Conservation (phyloP, 2,797 vertebrate species). For the Hypotaenidia okinawae region DNA sequence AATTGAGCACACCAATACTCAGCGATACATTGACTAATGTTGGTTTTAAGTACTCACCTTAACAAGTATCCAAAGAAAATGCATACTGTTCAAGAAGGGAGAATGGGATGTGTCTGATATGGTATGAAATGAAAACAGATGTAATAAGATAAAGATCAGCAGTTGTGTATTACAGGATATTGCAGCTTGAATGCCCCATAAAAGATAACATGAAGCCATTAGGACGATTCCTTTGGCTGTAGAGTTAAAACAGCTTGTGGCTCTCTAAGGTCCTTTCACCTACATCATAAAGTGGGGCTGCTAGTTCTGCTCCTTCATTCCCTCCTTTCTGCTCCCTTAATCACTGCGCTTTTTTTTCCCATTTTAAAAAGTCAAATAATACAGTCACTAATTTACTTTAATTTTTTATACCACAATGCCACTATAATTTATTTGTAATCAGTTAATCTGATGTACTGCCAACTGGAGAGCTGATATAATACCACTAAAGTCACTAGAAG, state of each 20-base stretch:
- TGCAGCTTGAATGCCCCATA: background rate
- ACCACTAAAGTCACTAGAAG: background rate
- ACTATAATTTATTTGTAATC: background rate
- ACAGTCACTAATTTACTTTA: no score
- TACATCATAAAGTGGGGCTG: background rate
- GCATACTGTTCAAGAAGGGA: background rate
- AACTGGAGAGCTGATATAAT: background rate
- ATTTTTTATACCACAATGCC: background rate
- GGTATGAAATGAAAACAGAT: background rate
- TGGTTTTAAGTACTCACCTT: background rate
- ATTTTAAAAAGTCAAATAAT: background rate
- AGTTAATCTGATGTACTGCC: background rate
- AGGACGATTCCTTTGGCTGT: background rate
- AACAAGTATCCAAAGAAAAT: background rate
- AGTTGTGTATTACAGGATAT: background rate
- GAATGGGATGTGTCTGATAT: background rate
- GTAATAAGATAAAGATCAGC: background rate
- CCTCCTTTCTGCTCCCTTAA: background rate
- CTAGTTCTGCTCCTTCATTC: background rate
- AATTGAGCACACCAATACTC: background rate
- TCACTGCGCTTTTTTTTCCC: background rate
- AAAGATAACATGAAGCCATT: background rate
- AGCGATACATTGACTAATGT: background rate
- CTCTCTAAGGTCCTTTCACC: background rate
- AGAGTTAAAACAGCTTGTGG: background rate